phyloP scores from a whole-genome alignment of 2,888 invertebrate genomes.

The Linyphia triangularis region DNA sequence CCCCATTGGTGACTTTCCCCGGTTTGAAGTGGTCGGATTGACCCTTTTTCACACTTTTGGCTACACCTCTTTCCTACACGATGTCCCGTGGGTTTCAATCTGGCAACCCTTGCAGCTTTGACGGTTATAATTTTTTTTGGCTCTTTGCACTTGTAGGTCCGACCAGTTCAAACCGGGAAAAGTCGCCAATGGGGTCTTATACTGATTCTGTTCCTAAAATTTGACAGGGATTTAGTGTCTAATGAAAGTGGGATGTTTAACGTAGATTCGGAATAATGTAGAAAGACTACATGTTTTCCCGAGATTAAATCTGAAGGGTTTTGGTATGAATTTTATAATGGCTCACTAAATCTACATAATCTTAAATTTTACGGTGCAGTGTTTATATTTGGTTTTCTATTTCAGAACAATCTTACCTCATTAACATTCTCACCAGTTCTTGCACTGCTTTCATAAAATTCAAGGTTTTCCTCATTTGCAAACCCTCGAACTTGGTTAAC shows the following conservation, averaged over 20 bases:
- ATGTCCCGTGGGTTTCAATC: no score
- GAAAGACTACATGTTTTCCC: background rate
- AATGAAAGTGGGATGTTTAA: background rate
- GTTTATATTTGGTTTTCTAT: background rate
- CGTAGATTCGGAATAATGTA: background rate
- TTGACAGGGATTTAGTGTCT: background rate
- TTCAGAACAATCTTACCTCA: background rate
- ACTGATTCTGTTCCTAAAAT: no score
- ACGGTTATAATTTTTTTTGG: no score
- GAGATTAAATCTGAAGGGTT: background rate
- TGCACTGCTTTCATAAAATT: constrained; percentile 24
- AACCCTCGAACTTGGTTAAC: background rate
- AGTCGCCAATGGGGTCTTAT: no score
- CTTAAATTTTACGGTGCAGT: background rate
- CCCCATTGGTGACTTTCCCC: no score
- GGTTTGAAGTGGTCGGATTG: no score
- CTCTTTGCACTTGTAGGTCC: no score
- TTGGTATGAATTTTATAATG: background rate
- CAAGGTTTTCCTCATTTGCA: background rate
- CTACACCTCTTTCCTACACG: no score
- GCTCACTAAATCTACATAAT: background rate
- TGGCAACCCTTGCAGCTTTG: no score
- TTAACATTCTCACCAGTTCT: constrained; percentile 34
- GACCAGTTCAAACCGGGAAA: no score
- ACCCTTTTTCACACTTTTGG: no score